These are phyloP conservation scores for Quiscalus mexicanus DNA, from an alignment of 2,113 vertebrate genomes.

Conservation along the genomic window DNA sequence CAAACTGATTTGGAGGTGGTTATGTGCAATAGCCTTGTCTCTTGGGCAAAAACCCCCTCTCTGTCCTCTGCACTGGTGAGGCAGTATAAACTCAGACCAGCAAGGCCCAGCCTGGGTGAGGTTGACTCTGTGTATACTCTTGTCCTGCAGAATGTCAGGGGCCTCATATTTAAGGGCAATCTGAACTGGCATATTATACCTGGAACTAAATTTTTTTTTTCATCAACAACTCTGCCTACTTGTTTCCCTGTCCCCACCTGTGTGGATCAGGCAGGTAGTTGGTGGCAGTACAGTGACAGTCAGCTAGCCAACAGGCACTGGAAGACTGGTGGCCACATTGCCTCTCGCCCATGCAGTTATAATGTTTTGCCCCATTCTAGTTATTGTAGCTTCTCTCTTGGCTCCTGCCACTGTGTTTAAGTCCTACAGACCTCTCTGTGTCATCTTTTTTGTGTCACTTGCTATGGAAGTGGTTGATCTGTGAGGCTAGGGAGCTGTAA, in stretches of 20 bases:
- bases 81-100: not conserved
- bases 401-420: not conserved
- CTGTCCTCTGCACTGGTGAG: not conserved
- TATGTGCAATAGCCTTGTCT: not conserved
- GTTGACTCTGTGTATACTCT: not conserved
- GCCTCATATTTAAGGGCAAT: not conserved
- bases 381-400: not conserved
- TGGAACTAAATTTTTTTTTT: not conserved
- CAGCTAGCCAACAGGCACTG: not conserved
- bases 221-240: not conserved
- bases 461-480: not conserved
- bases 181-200: not conserved
- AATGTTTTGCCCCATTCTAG: not conserved
- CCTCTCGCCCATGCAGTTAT: not conserved
- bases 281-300: not conserved
- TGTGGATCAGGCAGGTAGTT: not conserved
- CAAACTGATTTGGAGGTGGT: not conserved
- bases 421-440: not conserved
- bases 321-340: not conserved
- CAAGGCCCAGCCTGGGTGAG: not conserved
- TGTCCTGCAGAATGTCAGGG: not conserved
- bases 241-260: not conserved
- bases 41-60: not conserved
- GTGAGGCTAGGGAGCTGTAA: not conserved
- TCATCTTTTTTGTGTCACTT: not conserved